These are phyloP conservation scores for Centropyge bicolor DNA, from an alignment of 2,797 vertebrate genomes.

Conservation along the genomic window DNA sequence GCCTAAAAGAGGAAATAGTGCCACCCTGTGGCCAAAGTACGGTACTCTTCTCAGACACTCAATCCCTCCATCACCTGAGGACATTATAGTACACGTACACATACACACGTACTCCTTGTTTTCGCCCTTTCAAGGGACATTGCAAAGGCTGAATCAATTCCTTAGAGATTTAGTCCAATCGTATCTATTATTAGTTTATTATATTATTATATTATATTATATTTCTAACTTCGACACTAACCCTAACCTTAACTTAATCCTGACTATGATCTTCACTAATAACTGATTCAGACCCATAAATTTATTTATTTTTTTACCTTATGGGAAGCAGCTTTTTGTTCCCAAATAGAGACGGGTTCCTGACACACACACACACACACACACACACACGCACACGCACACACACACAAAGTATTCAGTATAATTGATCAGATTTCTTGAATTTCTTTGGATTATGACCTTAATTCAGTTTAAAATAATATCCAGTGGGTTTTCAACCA, in stretches of 20 bases:
- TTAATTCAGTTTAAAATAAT: neutral
- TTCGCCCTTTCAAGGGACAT: no score
- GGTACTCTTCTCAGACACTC: neutral
- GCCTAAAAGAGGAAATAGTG: neutral
- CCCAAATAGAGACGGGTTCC: neutral
- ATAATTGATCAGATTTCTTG: neutral
- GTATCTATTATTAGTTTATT: no score
- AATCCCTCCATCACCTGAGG: no score
- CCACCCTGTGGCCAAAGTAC: neutral
- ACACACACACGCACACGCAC: no score
- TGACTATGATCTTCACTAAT: neutral
- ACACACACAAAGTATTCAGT: no score
- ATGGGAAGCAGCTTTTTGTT: neutral
- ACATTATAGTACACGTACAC: neutral
- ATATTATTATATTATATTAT: no score
- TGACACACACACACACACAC: no score
- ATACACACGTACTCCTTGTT: neutral
- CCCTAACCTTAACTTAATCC: neutral
- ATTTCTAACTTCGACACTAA: neutral
- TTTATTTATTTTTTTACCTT: neutral
- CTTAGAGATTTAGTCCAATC: neutral
- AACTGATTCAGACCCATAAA: no score
- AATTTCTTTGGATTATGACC: neutral
- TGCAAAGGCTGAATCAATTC: neutral
- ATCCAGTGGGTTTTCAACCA: neutral